Evolutionary conservation across 2,797 vertebrate genomes (phyloP), one percentile per base, ranked within the genome.

Genomic region (Sebastes steindachneri): DNA sequence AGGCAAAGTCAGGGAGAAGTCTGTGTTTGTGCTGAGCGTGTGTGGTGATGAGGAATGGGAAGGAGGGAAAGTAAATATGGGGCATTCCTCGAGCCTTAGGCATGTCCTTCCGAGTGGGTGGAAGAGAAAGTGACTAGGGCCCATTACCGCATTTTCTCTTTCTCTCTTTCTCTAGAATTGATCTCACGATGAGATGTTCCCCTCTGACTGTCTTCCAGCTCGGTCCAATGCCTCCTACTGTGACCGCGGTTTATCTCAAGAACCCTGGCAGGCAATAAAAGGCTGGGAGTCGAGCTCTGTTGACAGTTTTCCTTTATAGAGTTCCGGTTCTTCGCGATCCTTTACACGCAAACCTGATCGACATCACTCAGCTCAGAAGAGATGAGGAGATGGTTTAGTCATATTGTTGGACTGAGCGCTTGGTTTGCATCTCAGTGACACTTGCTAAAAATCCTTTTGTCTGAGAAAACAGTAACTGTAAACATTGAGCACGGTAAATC

Each of bases 41-140:
- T 83, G 88, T 85, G 82, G 85, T 78, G 90, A 85, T 79, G 86
- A 85, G 73, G 86, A 92, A 92, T 86, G 64, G 86, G 79, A 87
- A 83, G 74, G 80, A 75, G 74, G 83, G 76, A 85, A 86, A 86
- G 90, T 90, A 91, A 92, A 95, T 89, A 93, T 41, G 69, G 88
- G 88, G 90, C 95, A 94, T 93, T 94, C 91, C 86, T 91, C 69
- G 4, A 58, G 82, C 75, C 82, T 89, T 59, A 93, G 80, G 82
- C 88, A 89, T 86, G 92, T 90, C 89, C 86, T 91, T 93, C 84
- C 14, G 80, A 82, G 88, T 91, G 91, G 90, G 90, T 90, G 92
- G 80, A 93, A 82, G 79, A 85, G 80, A 80, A 91, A 87, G 88
- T 69, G 62, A 74, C 84, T 88, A 75, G 84, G 82, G 80, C 70